Evolutionary conservation across 2,888 invertebrate genomes (phyloP).

Genomic region (Eulithis testata): DNA sequence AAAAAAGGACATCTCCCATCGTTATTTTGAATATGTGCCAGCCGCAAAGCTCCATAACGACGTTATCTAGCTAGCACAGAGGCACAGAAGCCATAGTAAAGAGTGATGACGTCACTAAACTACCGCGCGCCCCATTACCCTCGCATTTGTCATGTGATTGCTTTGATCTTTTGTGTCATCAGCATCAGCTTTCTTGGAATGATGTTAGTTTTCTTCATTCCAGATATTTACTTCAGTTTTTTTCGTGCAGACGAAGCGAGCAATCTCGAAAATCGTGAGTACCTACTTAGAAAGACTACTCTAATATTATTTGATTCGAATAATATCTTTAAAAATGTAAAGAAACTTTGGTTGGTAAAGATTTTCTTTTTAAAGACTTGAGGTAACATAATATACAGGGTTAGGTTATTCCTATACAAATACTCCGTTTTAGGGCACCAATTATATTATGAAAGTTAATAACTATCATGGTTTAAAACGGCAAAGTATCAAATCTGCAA

Average conservation of each 20-base stretch:
- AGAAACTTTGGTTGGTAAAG: too few species aligned
- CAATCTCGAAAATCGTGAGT: neutral
- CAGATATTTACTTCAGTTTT: slow-evolving; percentile 12
- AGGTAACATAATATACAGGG: too few species aligned
- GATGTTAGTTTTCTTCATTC: slow-evolving; percentile 13
- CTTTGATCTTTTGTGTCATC: slow-evolving; percentile 28
- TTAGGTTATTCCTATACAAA: too few species aligned
- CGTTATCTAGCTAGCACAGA: slow-evolving; percentile 19
- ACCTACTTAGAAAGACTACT: too few species aligned
- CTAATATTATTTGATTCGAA: too few species aligned
- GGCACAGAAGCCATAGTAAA: slow-evolving; percentile 15
- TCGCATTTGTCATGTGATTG: slow-evolving; percentile 30
- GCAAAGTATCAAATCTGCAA: too few species aligned
- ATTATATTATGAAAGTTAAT: too few species aligned
- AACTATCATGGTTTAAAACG: too few species aligned
- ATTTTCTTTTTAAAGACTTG: too few species aligned
- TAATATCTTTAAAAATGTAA: too few species aligned
- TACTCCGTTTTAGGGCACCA: too few species aligned
- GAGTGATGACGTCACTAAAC: slow-evolving; percentile 31
- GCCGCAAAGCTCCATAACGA: slow-evolving; percentile 21
- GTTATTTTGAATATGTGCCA: slow-evolving; percentile 15
- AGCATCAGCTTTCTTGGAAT: slow-evolving; percentile 3
- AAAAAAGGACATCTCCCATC: neutral
- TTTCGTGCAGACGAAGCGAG: neutral
- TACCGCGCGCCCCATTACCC: slow-evolving; percentile 27